Evolutionary conservation across 2,797 vertebrate species (phyloP).

Genomic region (Alouatta caraya): DNA sequence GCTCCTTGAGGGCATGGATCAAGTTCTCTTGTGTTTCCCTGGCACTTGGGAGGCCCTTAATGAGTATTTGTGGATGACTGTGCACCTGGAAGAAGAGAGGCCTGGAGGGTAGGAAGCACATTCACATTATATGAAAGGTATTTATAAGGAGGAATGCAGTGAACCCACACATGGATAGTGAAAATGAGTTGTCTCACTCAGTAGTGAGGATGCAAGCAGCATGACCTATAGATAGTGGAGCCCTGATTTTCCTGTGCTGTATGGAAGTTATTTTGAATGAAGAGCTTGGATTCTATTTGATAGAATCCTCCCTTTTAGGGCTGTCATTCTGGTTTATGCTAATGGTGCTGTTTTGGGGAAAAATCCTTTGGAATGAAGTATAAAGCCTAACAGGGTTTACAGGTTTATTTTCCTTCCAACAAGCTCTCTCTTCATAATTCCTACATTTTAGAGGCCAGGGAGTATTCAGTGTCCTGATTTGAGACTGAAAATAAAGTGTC

Average conservation of each 20-base stretch:
- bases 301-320: neutral
- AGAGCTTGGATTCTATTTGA: neutral
- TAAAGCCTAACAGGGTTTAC: constrained; percentile 62
- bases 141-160: neutral
- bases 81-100: neutral
- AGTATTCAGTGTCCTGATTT: constrained; percentile 69
- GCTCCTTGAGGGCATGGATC: neutral
- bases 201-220: neutral
- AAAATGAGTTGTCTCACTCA: neutral
- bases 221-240: neutral
- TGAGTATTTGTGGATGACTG: neutral
- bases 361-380: constrained; percentile 52
- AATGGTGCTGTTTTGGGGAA: constrained; percentile 49
- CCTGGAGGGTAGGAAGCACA: neutral
- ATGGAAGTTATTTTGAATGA: neutral
- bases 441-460: constrained; percentile 58
- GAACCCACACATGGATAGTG: neutral
- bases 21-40: neutral
- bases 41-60: neutral
- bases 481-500: constrained; percentile 67
- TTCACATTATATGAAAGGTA: neutral
- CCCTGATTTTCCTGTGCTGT: neutral
- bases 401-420: constrained; percentile 65
- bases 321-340: constrained; percentile 9
- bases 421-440: constrained; percentile 56